A percentile compares a stretch with the other conserved stretches of the same genome.
Conservation (phyloP, 2,797 vertebrate genomes). For the Tangara arthus region DNA sequence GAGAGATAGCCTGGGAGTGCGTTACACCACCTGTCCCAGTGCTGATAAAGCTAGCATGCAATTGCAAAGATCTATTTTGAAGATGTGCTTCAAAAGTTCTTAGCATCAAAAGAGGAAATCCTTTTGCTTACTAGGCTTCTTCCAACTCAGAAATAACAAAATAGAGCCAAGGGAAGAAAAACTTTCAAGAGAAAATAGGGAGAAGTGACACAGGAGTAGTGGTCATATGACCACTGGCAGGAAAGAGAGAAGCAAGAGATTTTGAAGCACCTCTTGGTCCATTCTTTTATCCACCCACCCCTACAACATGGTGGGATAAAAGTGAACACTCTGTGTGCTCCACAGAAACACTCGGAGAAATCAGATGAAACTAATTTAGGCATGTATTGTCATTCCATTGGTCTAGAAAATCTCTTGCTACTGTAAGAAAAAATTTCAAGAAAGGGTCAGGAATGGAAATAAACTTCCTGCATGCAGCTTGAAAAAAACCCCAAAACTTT, state of each 20-base stretch:
- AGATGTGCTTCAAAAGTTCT: neutral
- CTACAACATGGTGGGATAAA: neutral
- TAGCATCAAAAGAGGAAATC: neutral
- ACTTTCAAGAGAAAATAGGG: neutral
- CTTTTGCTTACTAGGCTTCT: neutral
- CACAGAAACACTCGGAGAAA: neutral
- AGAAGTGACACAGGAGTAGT: neutral
- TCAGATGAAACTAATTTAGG: neutral
- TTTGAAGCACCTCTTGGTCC: neutral
- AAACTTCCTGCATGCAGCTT: neutral
- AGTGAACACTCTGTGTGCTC: accelerated
- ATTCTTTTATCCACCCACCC: neutral
- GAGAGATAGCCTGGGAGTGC: neutral
- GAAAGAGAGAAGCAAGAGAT: neutral
- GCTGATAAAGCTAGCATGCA: neutral
- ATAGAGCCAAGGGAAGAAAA: neutral
- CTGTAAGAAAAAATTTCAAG: neutral
- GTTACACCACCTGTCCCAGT: neutral
- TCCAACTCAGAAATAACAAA: neutral
- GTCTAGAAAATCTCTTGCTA: neutral
- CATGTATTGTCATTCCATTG: neutral
- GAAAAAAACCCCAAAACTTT: accelerated
- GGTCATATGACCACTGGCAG: neutral
- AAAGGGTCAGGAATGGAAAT: neutral
- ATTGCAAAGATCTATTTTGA: neutral